A percentile compares a stretch with the other conserved stretches of the same genome.
Evolutionary conservation across 2,113 vertebrate genomes (phyloP).

Genomic region (Gavialis gangeticus): DNA sequence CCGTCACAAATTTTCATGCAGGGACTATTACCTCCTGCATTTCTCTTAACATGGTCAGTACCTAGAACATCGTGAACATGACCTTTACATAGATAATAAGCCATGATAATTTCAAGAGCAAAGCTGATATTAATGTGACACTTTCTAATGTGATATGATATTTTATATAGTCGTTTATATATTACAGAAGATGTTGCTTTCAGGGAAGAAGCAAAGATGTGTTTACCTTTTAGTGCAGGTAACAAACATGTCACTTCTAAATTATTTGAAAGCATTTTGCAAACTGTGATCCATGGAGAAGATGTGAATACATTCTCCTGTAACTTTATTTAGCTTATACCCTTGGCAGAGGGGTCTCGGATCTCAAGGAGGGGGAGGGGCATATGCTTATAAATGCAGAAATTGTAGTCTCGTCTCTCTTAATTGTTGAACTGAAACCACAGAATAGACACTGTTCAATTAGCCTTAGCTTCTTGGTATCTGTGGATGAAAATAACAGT

Average conservation of each 20-base stretch:
- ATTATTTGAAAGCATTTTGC: neutral
- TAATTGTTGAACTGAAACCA: constrained; percentile 24
- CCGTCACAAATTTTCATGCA: neutral
- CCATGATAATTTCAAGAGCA: neutral
- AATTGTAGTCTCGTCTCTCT: neutral
- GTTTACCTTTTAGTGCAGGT: neutral
- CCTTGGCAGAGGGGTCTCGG: neutral
- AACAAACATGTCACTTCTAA: neutral
- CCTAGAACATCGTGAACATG: neutral
- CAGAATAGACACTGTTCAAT: neutral
- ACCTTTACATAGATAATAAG: neutral
- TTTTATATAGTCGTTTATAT: neutral
- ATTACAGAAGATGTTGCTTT: accelerated
- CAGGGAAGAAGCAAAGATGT: neutral
- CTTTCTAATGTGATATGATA: neutral
- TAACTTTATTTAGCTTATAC: constrained; percentile 14
- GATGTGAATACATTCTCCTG: constrained; percentile 6
- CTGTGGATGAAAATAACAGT: neutral
- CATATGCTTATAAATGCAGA: neutral
- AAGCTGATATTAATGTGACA: neutral
- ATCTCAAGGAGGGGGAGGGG: too few species aligned
- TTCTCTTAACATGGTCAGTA: accelerated
- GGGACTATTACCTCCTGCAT: neutral
- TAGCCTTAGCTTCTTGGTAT: neutral
- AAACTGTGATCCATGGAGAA: neutral